Evolutionary conservation across 2,113 vertebrate species (phyloP).

Genomic region (Pluvialis apricaria): DNA sequence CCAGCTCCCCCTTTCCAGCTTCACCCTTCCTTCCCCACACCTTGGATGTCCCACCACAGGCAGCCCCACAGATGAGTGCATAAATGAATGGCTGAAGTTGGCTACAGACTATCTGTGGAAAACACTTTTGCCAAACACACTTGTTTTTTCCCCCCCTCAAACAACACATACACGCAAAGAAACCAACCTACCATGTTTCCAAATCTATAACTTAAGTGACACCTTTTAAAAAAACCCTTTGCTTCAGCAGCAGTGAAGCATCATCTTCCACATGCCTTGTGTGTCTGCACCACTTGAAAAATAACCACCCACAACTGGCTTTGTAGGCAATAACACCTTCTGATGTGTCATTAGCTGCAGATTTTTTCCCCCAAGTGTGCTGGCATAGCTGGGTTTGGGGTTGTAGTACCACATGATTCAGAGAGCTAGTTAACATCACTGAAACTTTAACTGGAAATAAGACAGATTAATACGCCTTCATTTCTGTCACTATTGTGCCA

Average conservation of each 20-base stretch:
- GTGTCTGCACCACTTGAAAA: background rate
- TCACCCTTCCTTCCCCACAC: background rate
- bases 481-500: background rate
- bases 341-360: background rate
- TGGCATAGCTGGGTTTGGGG: background rate
- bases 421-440: background rate
- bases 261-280: rapidly evolving
- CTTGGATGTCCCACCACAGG: background rate
- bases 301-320: background rate
- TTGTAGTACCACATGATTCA: background rate
- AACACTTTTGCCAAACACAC: background rate
- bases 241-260: background rate
- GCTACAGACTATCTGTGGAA: background rate
- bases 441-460: background rate
- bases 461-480: background rate
- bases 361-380: background rate
- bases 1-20: background rate
- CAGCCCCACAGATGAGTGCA: rapidly evolving
- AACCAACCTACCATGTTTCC: background rate
- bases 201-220: background rate
- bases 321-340: background rate
- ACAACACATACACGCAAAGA: rapidly evolving
- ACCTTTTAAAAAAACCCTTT: background rate
- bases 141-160: rapidly evolving
- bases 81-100: background rate